phyloP scores from a whole-genome alignment of 2,888 invertebrate genomes.

The Brachylomia viminalis region DNA sequence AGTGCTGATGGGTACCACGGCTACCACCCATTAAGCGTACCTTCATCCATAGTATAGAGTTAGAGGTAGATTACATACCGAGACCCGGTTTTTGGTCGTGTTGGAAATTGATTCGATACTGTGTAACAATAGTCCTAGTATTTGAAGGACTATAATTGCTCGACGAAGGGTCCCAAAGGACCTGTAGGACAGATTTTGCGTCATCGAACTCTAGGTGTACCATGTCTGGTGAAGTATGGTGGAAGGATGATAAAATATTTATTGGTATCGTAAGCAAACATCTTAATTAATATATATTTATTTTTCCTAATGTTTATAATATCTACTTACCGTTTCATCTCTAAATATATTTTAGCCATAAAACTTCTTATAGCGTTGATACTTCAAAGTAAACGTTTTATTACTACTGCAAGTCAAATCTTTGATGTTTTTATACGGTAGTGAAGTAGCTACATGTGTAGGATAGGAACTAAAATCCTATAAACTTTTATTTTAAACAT shows the following conservation, averaged over 20 bases:
- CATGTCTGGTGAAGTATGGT: neutral
- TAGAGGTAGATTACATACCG: neutral
- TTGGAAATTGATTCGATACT: neutral
- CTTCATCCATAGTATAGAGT: slow-evolving; percentile 1
- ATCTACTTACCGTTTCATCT: slow-evolving; percentile 24
- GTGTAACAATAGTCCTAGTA: neutral
- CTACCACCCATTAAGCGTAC: neutral
- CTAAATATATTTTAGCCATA: slow-evolving; percentile 31
- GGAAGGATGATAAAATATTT: neutral
- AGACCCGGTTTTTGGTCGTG: neutral
- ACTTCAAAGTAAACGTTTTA: slow-evolving; percentile 56
- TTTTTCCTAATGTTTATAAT: slow-evolving; percentile 16
- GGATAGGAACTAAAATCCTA: neutral
- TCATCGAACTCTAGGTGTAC: neutral
- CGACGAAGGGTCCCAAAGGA: neutral
- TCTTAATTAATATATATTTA: neutral
- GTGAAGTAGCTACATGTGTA: slow-evolving; percentile 8
- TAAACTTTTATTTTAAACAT: neutral
- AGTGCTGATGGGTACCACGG: slow-evolving; percentile 17
- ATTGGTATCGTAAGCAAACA: neutral
- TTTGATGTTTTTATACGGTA: slow-evolving; percentile 54
- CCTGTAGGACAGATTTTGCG: neutral
- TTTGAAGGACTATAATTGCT: neutral
- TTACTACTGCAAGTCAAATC: slow-evolving; percentile 23
- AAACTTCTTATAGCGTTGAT: slow-evolving; percentile 28